phyloP scores from a whole-genome alignment of 2,113 vertebrate species.

The Gopherus flavomarginatus region DNA sequence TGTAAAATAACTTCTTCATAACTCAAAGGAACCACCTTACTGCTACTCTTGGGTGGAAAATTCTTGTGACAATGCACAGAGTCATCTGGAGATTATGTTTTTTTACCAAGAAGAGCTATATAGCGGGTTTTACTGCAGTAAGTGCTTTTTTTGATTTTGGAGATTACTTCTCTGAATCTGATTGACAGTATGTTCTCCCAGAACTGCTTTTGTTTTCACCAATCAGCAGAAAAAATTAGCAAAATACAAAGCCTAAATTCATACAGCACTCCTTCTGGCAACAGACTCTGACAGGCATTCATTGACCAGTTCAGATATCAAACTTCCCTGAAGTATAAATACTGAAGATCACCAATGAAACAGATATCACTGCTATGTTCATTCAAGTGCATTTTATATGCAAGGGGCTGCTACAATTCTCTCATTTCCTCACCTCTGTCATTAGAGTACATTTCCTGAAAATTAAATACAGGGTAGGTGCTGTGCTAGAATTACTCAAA shows the following conservation, averaged over 20 bases:
- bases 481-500: no score
- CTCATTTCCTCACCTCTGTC: neutral
- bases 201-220: conserved; percentile 39
- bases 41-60: neutral
- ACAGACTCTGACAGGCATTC: neutral
- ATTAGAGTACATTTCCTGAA: neutral
- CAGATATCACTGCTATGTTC: neutral
- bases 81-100: neutral
- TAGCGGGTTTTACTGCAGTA: neutral
- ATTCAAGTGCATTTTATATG: neutral
- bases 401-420: neutral
- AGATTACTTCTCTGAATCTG: neutral
- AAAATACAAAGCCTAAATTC: conserved; percentile 1
- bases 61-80: neutral
- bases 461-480: neutral
- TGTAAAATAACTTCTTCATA: neutral
- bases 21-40: neutral
- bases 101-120: neutral
- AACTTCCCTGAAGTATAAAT: neutral
- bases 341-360: neutral
- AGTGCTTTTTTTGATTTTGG: neutral
- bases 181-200: neutral
- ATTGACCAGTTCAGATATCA: neutral
- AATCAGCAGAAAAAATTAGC: neutral
- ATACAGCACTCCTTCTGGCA: neutral